phyloP scores from a whole-genome alignment of 2,888 invertebrate genomes.

The Dinocampus coccinellae region DNA sequence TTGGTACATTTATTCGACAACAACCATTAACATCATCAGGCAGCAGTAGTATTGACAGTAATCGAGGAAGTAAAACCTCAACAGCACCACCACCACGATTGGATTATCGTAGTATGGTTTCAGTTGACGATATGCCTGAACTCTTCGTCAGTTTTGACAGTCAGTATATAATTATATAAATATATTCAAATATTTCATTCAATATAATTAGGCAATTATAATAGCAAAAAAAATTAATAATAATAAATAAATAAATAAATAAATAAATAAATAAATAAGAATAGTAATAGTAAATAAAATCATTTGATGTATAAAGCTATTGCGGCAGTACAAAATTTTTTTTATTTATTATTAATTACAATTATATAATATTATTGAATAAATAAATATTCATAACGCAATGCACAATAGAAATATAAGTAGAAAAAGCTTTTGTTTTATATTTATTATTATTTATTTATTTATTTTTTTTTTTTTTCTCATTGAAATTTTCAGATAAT shows the following conservation, averaged over 20 bases:
- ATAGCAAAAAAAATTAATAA: neutral
- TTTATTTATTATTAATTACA: slow-evolving; percentile 19
- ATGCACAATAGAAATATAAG: neutral
- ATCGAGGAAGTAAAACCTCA: slow-evolving; percentile 73
- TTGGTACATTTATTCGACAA: slow-evolving; percentile 87
- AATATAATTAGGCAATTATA: neutral
- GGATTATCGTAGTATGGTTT: slow-evolving; percentile 93
- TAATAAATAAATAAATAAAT: neutral
- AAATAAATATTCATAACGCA: slow-evolving; percentile 1
- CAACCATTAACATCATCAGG: slow-evolving; percentile 70
- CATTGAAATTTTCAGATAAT: no score
- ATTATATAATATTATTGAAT: slow-evolving; percentile 12
- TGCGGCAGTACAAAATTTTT: slow-evolving; percentile 17
- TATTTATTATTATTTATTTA: neutral
- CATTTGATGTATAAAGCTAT: neutral
- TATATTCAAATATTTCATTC: slow-evolving; percentile 16
- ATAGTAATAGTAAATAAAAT: no score
- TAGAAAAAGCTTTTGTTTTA: neutral
- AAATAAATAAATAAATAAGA: no score
- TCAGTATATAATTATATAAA: slow-evolving; percentile 72
- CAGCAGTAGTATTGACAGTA: slow-evolving; percentile 74
- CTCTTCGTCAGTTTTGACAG: slow-evolving; percentile 95
- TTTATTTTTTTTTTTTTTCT: neutral
- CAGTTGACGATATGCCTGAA: slow-evolving; percentile 95
- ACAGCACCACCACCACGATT: slow-evolving; percentile 80